phyloP scores from a whole-genome alignment of 2,888 invertebrate genomes.

The Anaspis maculata region DNA sequence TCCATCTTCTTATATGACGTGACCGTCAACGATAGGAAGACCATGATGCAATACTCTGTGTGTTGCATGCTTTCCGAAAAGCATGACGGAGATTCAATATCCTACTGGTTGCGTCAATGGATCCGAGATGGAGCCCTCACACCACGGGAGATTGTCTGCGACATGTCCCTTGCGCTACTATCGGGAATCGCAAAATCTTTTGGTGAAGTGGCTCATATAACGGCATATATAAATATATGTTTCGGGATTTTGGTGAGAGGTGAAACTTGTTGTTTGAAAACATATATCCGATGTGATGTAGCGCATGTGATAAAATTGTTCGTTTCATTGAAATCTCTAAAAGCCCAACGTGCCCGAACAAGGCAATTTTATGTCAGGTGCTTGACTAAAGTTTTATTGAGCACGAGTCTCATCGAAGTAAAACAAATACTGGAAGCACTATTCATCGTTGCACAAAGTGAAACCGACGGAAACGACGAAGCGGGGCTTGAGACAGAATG shows the following conservation, averaged over 20 bases:
- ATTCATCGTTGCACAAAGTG: conserved; percentile 4
- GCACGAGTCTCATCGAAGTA: conserved; percentile 1
- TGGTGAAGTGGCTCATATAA: not conserved
- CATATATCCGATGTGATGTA: conserved; percentile 10
- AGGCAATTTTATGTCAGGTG: conserved; percentile 5
- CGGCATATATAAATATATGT: not conserved
- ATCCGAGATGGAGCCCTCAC: conserved; percentile 9
- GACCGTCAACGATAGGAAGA: conserved; percentile 9
- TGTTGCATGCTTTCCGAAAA: conserved; percentile 14
- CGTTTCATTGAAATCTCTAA: conserved; percentile 5
- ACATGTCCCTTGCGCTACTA: conserved; percentile 11
- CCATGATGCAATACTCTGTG: conserved; percentile 12
- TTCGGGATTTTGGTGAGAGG: not conserved
- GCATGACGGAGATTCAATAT: conserved; percentile 7
- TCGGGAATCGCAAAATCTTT: conserved; percentile 3
- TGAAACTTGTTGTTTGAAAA: not conserved
- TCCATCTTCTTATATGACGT: conserved; percentile 13
- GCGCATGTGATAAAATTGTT: conserved; percentile 11
- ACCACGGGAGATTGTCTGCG: conserved; percentile 11
- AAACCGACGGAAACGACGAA: conserved; percentile 4
- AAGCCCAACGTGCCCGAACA: conserved; percentile 5
- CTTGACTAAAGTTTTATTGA: conserved; percentile 3
- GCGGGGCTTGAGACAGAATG: too few species aligned
- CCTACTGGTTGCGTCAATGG: conserved; percentile 11
- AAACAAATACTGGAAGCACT: conserved; percentile 1